Evolutionary conservation across 37 sponge, comb jelly and placozoan genomes (phyloP).

Genomic region (Cladorhizidae sp.): DNA sequence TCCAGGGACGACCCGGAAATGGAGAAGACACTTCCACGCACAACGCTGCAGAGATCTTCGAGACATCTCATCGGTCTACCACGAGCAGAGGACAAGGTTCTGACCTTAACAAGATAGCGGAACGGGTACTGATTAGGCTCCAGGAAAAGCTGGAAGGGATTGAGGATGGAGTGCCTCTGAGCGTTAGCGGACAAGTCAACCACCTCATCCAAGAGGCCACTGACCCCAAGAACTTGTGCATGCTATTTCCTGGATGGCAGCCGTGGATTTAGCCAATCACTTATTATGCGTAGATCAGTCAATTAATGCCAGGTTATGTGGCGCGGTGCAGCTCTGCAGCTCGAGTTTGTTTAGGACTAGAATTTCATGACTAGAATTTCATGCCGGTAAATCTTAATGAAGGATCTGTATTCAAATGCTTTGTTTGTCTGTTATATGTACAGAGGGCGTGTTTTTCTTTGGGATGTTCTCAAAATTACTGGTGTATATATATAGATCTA

Average conservation of each 20-base stretch:
- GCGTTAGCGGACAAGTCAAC: constrained; percentile 93
- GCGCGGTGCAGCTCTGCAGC: too few species aligned
- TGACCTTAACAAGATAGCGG: constrained; percentile 84
- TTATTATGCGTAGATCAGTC: too few species aligned
- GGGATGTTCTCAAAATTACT: too few species aligned
- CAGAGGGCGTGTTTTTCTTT: too few species aligned
- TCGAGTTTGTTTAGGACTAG: too few species aligned
- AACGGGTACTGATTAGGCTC: constrained; percentile 81
- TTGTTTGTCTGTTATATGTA: too few species aligned
- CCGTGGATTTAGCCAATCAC: constrained; percentile 77
- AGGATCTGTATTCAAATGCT: too few species aligned
- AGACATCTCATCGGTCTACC: constrained; percentile 1
- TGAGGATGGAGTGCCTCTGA: constrained; percentile 86
- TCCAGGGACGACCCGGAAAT: constrained; percentile 45
- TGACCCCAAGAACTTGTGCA: constrained; percentile 79
- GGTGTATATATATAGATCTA: too few species aligned
- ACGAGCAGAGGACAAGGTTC: background rate
- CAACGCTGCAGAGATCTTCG: constrained; percentile 27
- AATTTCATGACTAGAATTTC: too few species aligned
- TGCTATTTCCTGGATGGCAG: constrained; percentile 95
- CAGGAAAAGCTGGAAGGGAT: constrained; percentile 95
- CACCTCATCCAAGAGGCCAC: constrained; percentile 92
- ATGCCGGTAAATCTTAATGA: too few species aligned
- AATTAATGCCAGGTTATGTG: too few species aligned
- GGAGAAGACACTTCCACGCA: constrained; percentile 22